These are phyloP conservation scores for Xerus inauris DNA, from an alignment of 2,113 vertebrate genomes.

Conservation along the genomic window DNA sequence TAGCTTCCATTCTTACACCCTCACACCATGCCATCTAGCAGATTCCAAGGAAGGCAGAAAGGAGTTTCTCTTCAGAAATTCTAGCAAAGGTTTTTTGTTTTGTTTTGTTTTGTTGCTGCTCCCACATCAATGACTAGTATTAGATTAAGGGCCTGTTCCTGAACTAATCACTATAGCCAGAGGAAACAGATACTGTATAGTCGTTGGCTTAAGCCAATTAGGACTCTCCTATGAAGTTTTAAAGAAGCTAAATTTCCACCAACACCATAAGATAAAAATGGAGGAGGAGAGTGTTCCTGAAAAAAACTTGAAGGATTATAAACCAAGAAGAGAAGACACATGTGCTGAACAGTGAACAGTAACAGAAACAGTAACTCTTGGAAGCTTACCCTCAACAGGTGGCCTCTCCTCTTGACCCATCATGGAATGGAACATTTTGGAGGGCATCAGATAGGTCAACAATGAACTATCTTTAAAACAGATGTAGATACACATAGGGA, in stretches of 20 bases:
- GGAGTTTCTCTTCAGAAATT: background rate
- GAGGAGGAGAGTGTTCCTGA: background rate
- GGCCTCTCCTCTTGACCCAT: background rate
- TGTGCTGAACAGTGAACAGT: background rate
- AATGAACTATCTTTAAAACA: background rate
- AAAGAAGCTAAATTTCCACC: conserved; percentile 30
- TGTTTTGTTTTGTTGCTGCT: no score
- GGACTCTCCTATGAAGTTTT: background rate
- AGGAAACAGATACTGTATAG: background rate
- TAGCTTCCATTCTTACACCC: background rate
- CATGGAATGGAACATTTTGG: background rate
- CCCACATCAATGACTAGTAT: background rate
- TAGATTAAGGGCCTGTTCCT: background rate
- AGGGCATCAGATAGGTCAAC: background rate
- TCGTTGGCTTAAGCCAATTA: background rate
- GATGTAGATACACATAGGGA: no score
- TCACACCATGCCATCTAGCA: background rate
- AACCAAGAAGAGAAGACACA: background rate
- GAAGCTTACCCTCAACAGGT: background rate
- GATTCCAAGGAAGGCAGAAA: background rate
- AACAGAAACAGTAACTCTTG: background rate
- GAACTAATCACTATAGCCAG: background rate
- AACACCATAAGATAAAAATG: background rate
- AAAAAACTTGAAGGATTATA: background rate
- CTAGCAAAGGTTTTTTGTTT: background rate